Percentiles rank a stretch among this genome's conserved stretches.
phyloP scores from a whole-genome alignment of 2,797 vertebrate species.

The Molossus molossus region DNA sequence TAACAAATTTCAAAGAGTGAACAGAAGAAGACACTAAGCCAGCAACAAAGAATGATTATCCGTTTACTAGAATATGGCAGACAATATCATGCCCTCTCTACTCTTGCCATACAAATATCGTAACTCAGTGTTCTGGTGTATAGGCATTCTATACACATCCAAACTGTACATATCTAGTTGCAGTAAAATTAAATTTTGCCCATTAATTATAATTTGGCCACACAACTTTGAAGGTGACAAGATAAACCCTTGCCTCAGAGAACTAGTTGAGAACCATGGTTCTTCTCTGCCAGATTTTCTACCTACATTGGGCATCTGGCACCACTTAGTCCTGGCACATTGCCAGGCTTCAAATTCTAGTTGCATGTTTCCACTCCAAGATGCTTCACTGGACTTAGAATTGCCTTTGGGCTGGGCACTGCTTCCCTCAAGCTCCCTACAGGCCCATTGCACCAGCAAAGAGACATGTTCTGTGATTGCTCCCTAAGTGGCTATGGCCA shows the following conservation, averaged over 20 bases:
- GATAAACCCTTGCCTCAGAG: background rate
- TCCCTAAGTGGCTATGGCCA: background rate
- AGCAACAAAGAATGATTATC: background rate
- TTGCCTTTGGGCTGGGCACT: background rate
- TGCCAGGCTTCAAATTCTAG: background rate
- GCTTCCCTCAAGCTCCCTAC: background rate
- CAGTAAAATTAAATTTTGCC: conserved; percentile 39
- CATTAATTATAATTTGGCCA: conserved; percentile 12
- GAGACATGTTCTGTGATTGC: background rate
- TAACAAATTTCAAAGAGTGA: background rate
- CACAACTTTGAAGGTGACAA: background rate
- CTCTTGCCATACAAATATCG: background rate
- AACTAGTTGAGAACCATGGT: background rate
- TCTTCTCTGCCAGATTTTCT: conserved; percentile 36
- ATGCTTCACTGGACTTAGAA: background rate
- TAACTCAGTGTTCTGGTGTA: background rate
- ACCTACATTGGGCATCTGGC: background rate
- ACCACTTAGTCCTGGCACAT: background rate
- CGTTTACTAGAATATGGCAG: background rate
- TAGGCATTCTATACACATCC: background rate
- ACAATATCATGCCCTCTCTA: background rate
- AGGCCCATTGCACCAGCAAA: background rate
- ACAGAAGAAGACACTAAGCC: background rate
- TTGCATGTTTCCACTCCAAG: background rate
- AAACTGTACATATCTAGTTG: background rate